Evolutionary conservation across 2,797 vertebrate genomes (phyloP).

Genomic region (Bryconaethiops microstoma): DNA sequence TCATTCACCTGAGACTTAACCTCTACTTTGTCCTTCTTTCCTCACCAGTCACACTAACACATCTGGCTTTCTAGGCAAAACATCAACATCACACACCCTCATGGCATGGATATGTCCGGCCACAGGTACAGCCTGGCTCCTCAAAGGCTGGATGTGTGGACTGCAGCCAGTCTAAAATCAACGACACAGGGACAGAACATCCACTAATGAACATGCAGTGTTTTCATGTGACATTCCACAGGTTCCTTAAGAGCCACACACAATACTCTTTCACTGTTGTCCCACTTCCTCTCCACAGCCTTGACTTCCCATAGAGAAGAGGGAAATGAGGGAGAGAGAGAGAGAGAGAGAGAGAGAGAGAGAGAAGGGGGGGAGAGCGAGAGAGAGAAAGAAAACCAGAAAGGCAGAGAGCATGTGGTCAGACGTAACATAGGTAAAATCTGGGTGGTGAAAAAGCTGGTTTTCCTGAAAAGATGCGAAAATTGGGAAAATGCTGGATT

Average conservation of each 20-base stretch:
- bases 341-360: conserved; percentile 15
- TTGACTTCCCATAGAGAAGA: conserved; percentile 48
- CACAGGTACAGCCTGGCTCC: conserved; percentile 1
- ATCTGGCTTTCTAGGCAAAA: background rate
- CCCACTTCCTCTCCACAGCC: conserved; percentile 40
- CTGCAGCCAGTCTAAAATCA: background rate
- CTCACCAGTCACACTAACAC: background rate
- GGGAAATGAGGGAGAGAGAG: conserved; percentile 27
- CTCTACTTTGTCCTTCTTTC: background rate
- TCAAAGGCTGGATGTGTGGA: conserved; percentile 1
- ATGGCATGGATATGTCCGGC: background rate
- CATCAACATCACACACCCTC: background rate
- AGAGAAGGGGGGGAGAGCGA: conserved; percentile 20
- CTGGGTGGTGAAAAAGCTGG: no score
- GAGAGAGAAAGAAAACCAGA: background rate
- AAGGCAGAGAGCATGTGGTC: background rate
- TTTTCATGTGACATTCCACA: conserved; percentile 44
- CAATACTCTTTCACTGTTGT: conserved; percentile 48
- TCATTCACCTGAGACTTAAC: background rate
- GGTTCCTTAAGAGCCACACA: conserved; percentile 23
- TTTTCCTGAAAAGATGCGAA: no score
- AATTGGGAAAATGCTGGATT: no score
- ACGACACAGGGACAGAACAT: background rate
- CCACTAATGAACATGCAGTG: conserved; percentile 11
- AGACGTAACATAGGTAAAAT: no score